These are phyloP conservation scores for Lasiurus cinereus DNA, from an alignment of 2,113 vertebrate genomes.

Conservation along the genomic window DNA sequence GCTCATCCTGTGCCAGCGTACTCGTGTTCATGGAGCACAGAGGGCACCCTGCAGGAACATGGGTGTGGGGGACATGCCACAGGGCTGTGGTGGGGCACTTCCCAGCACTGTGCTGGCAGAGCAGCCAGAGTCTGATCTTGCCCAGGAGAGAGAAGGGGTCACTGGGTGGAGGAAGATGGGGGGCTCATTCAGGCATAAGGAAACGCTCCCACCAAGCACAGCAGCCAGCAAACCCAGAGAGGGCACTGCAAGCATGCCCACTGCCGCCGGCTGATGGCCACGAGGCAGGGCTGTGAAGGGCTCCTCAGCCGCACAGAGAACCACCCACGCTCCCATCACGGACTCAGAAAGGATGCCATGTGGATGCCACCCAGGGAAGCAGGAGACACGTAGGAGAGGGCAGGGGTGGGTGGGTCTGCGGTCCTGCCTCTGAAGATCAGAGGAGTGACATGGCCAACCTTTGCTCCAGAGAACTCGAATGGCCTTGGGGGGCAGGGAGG, in stretches of 20 bases:
- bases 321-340: fast-evolving
- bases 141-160: neutral
- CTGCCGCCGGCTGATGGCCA: fast-evolving
- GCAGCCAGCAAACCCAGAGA: neutral
- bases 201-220: neutral
- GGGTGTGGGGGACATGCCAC: neutral
- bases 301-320: neutral
- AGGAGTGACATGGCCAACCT: no score
- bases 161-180: neutral
- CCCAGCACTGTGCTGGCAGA: neutral
- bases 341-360: neutral
- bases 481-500: no score
- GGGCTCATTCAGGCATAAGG: neutral
- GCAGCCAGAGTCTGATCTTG: neutral
- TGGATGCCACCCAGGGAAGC: neutral
- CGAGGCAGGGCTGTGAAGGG: neutral
- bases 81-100: fast-evolving
- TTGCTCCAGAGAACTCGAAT: fast-evolving
- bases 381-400: neutral
- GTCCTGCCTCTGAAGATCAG: neutral
- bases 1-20: neutral
- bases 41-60: neutral
- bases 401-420: neutral
- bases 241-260: fast-evolving
- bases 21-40: fast-evolving